phyloP scores from a whole-genome alignment of 1,140 invertebrate genomes.

The Musca vetustissima region DNA sequence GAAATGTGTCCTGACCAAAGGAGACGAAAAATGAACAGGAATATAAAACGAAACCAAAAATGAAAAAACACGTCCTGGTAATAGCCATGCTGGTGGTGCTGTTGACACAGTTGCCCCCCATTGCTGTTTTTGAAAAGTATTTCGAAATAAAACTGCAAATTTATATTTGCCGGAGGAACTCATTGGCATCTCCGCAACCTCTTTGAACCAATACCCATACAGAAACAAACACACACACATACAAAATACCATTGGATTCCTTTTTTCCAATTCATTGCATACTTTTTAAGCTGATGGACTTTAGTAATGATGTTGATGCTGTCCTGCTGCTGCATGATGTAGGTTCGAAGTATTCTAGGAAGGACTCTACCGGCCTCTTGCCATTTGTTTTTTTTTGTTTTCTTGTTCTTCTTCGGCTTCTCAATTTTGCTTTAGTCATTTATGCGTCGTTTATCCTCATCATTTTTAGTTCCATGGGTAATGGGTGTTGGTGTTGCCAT shows the following conservation, averaged over 20 bases:
- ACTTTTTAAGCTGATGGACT: slow-evolving; percentile 19
- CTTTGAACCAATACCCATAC: too few relatives aligned
- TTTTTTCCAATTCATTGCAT: not conserved
- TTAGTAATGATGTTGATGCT: not conserved
- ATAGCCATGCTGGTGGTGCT: too few relatives aligned
- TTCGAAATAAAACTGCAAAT: slow-evolving; percentile 13
- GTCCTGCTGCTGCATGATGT: too few relatives aligned
- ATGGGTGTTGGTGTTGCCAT: not conserved
- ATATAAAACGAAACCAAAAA: not conserved
- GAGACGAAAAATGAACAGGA: not conserved
- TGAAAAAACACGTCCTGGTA: not conserved
- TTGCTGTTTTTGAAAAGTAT: not conserved
- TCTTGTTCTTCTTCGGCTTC: too few relatives aligned
- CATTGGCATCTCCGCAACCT: slow-evolving; percentile 1
- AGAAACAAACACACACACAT: too few relatives aligned
- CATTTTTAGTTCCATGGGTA: slow-evolving; percentile 8
- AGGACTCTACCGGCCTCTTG: not conserved
- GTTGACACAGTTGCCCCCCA: too few relatives aligned
- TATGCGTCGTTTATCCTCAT: slow-evolving; percentile 24
- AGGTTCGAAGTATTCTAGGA: too few relatives aligned
- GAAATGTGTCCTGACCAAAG: slow-evolving; percentile 24
- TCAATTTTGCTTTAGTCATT: slow-evolving; percentile 19
- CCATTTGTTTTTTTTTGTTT: slow-evolving; percentile 10
- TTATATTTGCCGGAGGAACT: slow-evolving; percentile 14
- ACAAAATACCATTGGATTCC: too few relatives aligned